Evolutionary conservation across 2,888 invertebrate genomes (phyloP).

Genomic region (Cerastis leucographa): DNA sequence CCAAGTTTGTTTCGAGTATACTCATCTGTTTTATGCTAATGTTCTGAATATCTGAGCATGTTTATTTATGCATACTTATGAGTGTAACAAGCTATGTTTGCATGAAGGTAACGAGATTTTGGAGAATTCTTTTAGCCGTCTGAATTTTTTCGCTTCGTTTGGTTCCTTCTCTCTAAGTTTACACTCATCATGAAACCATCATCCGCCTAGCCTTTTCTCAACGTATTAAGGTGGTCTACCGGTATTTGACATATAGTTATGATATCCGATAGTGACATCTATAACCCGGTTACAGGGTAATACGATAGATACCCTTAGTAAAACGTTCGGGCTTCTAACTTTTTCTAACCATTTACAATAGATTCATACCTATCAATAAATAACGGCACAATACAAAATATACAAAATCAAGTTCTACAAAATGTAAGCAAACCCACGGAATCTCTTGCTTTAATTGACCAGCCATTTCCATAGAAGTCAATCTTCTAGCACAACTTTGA

Average conservation of each 20-base stretch:
- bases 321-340: not conserved
- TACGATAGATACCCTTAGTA: not conserved
- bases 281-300: not conserved
- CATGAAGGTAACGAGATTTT: not conserved
- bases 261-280: not conserved
- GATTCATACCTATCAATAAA: not conserved
- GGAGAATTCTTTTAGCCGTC: not conserved
- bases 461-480: conserved; percentile 26
- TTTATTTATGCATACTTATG: conserved; percentile 12
- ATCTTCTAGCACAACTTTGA: conserved; percentile 4
- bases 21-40: conserved; percentile 22
- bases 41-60: conserved; percentile 11
- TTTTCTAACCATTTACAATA: not conserved
- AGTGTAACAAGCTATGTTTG: not conserved
- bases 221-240: not conserved
- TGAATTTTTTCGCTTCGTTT: not conserved
- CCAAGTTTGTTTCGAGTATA: conserved; percentile 23
- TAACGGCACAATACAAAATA: not conserved
- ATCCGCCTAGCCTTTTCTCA: not conserved
- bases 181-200: not conserved
- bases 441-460: not conserved
- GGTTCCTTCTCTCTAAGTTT: not conserved
- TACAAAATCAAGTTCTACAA: not conserved
- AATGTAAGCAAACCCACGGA: not conserved
- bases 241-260: not conserved